Conservation (phyloP, 2,888 invertebrate species). For the Andrena bicolor region DNA sequence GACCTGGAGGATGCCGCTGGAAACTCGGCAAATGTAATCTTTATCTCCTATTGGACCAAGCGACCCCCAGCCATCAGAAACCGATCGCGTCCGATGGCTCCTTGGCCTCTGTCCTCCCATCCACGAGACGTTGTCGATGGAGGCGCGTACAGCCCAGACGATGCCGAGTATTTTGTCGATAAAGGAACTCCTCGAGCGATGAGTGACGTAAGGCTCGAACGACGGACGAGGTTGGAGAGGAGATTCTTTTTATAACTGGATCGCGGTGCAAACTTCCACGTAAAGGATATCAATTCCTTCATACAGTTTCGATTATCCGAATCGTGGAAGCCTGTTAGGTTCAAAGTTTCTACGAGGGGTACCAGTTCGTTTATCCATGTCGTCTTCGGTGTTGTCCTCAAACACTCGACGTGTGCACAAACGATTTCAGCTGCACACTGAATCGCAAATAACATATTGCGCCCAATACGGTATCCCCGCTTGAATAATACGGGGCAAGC, state of each 20-base stretch:
- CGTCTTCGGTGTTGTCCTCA: not conserved
- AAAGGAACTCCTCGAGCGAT: not conserved
- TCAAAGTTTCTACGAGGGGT: not conserved
- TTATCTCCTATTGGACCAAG: conserved; percentile 54
- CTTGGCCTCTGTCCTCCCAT: conserved; percentile 19
- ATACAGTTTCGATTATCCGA: not conserved
- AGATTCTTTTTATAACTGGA: not conserved
- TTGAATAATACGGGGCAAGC: conserved; percentile 67
- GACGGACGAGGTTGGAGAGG: not conserved
- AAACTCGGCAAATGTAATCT: conserved; percentile 57
- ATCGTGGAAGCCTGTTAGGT: not conserved
- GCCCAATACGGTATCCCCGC: conserved; percentile 48
- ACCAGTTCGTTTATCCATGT: not conserved
- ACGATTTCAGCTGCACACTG: conserved; percentile 46
- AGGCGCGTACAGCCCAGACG: not conserved
- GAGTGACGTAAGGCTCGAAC: not conserved
- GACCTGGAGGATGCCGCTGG: conserved; percentile 44
- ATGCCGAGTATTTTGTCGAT: not conserved
- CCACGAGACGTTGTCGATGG: conserved; percentile 20
- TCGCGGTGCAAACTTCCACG: not conserved
- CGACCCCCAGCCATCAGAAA: conserved; percentile 36
- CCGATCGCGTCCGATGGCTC: conserved; percentile 42
- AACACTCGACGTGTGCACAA: conserved; percentile 6
- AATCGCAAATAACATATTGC: conserved; percentile 59
- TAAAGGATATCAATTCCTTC: not conserved